Evolutionary conservation across 1,140 invertebrate genomes (phyloP), one percentile per base, ranked within the genome.

Genomic region (Heliconius eleuchia): DNA sequence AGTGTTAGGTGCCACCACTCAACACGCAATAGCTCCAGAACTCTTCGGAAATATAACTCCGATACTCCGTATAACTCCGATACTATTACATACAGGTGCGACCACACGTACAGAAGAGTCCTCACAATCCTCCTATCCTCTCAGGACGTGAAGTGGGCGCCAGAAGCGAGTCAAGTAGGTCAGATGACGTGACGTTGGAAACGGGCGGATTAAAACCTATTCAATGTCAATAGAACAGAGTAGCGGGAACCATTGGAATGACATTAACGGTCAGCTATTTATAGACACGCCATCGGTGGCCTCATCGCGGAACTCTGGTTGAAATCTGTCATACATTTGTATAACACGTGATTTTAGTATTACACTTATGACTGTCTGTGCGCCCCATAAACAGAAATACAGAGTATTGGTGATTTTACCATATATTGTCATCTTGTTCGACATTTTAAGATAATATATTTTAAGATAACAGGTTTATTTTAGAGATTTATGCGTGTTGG

Each of bases 181-280:
- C 77, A 66, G 46, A 23, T 78, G 71, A 78, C 77, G 77, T 78
- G 55, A 78, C 60, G 27, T n/a, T 66, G 60, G 50, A 52, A 60
- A 57, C 66, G 70, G 71, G 46, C 72, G 34, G 55, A 73, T 71
- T 46, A 82, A 76, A 77, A 76, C 42, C 70, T 34, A 76, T 80
- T 80, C 82, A 80, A 83, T 83, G 82, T 83, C 82, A 80, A 80
- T 79, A 80, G 66, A 52, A 71, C 75, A 46, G 60, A 46, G 55
- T 78, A 78, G 74, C 73, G 71, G 78, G 76, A 77, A 60, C 75
- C 76, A 73, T 74, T 73, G 70, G 81, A 55, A 78, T 73, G 73
- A 72, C 79, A 78, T 80, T 83, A 79, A 83, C 75, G 74, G 57
- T 71, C 50, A 30, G n/a, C 60, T 79, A 83, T 80, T 83, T 80